Evolutionary conservation across 2,888 invertebrate genomes (phyloP), one percentile per base, ranked within the genome.

Genomic region (Nezara viridula): DNA sequence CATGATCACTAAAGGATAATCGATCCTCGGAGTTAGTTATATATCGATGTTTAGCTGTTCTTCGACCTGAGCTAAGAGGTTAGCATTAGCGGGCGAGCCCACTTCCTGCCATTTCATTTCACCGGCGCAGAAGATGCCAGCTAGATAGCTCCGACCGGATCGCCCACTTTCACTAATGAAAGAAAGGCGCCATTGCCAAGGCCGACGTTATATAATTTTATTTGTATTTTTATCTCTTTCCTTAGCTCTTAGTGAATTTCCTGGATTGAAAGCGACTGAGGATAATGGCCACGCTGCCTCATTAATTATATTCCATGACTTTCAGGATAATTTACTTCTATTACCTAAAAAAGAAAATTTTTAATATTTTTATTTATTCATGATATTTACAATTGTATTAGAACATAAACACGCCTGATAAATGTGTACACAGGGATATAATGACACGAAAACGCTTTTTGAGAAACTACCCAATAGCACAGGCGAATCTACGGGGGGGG

Each of bases 71-170:
- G 19, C 55, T 19, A 73, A 73, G 66, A 73, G 66, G 66, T 37
- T 37, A 37, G 66, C 37, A 73, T 37, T 73, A 73, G 37, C 32
- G 19, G 32, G 6, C 37, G 16, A 14, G 60, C 19, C 66, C 66
- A 73, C 66, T 73, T 73, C 66, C 66, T 32, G 66, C 66, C 66
- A 73, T 73, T 73, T 73, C 66, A 73, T 73, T 73, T 19, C 32
- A 73, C 32, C 32, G 37, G 32, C 19, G 37, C 27, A 73, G 27
- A 32, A 32, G 27, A 27, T 73, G 19, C 37, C 19, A 2, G 1
- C 19, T 16, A 60, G 66, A 32, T 73, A 32, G 21, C 7, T 9
- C 7, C 16, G 37, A 37, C 32, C 66, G 66, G 66, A 16, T 37
- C 32, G 32, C 9, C 37, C 21, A 73, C 66, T 73, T 73, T 73